Percentiles rank a stretch among this genome's conserved stretches.
Conservation (phyloP, 2,888 invertebrate genomes). For the Drosophila kambysellisi region DNA sequence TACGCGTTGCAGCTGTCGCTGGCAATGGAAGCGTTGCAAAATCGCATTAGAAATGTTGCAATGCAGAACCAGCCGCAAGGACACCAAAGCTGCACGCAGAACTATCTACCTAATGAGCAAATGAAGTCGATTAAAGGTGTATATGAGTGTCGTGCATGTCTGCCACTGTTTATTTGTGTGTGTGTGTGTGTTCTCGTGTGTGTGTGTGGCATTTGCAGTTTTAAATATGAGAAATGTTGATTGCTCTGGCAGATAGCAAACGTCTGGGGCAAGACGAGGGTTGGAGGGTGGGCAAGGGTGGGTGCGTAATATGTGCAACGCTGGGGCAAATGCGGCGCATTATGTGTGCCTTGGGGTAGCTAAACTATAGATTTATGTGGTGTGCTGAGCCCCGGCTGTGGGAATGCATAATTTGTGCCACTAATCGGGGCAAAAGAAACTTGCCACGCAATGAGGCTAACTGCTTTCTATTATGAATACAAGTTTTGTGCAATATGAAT, state of each 20-base stretch:
- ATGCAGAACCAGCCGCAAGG: conserved; percentile 49
- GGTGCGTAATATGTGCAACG: conserved; percentile 51
- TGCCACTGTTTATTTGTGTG: neutral
- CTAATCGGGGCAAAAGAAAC: conserved; percentile 47
- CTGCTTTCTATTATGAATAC: conserved; percentile 36
- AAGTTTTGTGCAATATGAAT: conserved; percentile 22
- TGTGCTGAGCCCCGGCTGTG: conserved; percentile 18
- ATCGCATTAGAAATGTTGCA: conserved; percentile 72
- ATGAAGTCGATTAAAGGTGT: conserved; percentile 81
- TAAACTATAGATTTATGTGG: conserved; percentile 43
- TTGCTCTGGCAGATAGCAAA: conserved; percentile 54
- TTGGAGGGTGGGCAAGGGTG: neutral
- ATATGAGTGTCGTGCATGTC: conserved; percentile 31
- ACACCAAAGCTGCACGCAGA: conserved; percentile 52
- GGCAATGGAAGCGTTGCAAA: conserved; percentile 41
- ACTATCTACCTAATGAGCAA: conserved; percentile 78
- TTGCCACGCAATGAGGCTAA: conserved; percentile 53
- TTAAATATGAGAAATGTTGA: conserved; percentile 70
- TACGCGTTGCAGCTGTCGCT: conserved; percentile 72
- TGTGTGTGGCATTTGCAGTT: conserved; percentile 46
- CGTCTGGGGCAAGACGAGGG: conserved; percentile 7
- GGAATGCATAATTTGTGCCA: conserved; percentile 57
- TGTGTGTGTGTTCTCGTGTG: conserved; percentile 6
- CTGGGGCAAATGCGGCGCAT: conserved; percentile 1
- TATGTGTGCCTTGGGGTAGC: conserved; percentile 30